phyloP scores from a whole-genome alignment of 2,797 vertebrate species.

The Notamacropus eugenii region DNA sequence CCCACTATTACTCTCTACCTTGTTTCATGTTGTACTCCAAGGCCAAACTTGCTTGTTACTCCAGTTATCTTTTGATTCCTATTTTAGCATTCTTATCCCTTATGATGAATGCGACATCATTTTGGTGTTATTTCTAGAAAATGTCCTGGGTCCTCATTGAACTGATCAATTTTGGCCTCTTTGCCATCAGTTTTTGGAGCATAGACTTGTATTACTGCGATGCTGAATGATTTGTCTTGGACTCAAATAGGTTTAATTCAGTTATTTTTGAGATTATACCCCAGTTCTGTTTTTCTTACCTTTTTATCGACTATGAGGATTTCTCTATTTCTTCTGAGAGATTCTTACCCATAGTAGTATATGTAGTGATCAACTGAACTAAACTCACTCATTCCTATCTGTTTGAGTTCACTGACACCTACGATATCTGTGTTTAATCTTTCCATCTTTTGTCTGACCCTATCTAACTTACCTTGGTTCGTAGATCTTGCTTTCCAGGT shows the following conservation, averaged over 20 bases:
- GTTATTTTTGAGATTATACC: not conserved
- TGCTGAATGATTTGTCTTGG: not conserved
- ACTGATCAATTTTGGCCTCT: too few species aligned
- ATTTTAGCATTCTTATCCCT: too few species aligned
- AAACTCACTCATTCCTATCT: not conserved
- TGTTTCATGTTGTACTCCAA: too few species aligned
- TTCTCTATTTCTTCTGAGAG: not conserved
- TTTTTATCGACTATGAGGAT: not conserved
- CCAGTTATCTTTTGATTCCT: too few species aligned
- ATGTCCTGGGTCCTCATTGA: too few species aligned
- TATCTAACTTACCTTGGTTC: not conserved
- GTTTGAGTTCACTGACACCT: not conserved
- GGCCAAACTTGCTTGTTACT: too few species aligned
- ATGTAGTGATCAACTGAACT: not conserved
- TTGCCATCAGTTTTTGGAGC: too few species aligned
- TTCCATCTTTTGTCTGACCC: not conserved
- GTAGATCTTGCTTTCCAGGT: not conserved
- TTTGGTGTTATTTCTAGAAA: too few species aligned
- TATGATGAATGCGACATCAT: too few species aligned
- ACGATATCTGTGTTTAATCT: not conserved
- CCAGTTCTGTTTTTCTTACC: not conserved
- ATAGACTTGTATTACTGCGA: too few species aligned
- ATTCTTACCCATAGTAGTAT: not conserved
- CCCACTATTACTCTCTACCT: too few species aligned
- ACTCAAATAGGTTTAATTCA: not conserved